A percentile compares a stretch with the other conserved stretches of the same genome.
Conservation (phyloP, 1,140 invertebrate genomes). For the Nylanderia fulva region DNA sequence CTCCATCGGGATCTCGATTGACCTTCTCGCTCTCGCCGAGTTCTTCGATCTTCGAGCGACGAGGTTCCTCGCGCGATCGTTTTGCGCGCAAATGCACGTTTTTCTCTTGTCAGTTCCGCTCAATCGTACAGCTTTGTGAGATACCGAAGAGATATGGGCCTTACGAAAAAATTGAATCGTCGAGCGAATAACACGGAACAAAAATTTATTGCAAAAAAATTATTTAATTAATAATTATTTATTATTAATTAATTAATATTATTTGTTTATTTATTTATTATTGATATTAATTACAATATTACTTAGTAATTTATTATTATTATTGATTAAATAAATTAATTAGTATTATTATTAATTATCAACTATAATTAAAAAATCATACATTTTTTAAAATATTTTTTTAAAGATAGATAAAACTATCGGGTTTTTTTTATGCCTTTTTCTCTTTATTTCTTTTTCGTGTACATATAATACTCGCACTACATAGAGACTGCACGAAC, state of each 20-base stretch:
- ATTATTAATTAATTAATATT: no score
- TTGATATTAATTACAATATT: no score
- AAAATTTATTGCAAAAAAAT: no score
- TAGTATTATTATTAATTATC: no score
- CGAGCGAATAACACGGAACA: not conserved
- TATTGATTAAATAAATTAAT: no score
- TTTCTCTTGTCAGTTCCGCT: not conserved
- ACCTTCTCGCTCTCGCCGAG: not conserved
- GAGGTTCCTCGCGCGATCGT: constrained; percentile 51
- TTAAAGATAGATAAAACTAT: not conserved
- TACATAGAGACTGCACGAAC: constrained; percentile 6
- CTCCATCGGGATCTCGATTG: constrained; percentile 65
- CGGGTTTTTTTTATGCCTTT: not conserved
- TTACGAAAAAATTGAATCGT: constrained; percentile 11
- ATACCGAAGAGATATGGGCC: not conserved
- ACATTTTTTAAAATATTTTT: not conserved
- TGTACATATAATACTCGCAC: not conserved
- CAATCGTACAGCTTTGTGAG: not conserved
- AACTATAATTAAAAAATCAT: no score
- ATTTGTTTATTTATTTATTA: no score
- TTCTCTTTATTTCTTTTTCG: no score
- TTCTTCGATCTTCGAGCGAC: not conserved
- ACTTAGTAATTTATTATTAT: no score
- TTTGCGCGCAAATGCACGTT: constrained; percentile 13
- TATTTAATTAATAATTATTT: no score